These are phyloP conservation scores for Microctonus brassicae DNA, from an alignment of 2,888 invertebrate species.

Conservation along the genomic window DNA sequence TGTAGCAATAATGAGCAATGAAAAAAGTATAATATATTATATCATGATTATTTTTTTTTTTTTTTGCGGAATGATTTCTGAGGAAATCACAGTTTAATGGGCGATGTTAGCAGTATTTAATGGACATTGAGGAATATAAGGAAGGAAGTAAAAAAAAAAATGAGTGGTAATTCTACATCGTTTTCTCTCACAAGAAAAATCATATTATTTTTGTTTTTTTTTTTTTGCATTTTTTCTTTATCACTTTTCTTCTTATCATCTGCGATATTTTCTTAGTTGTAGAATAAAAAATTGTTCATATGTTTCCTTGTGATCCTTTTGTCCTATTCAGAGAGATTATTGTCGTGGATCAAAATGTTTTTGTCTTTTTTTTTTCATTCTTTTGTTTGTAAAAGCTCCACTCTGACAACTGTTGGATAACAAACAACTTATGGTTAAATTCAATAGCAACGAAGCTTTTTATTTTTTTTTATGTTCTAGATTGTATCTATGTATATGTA, in stretches of 20 bases:
- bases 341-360: too few species aligned
- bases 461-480: not conserved
- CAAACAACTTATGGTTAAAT: not conserved
- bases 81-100: not conserved
- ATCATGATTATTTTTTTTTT: not conserved
- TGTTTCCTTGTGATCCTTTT: too few species aligned
- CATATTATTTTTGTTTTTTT: too few species aligned
- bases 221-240: too few species aligned
- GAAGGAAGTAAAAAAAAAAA: slow-evolving; percentile 15
- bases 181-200: not conserved
- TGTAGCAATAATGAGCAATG: not conserved
- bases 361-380: too few species aligned
- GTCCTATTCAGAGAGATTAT: too few species aligned
- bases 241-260: too few species aligned
- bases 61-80: not conserved
- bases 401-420: not conserved
- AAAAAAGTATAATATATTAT: not conserved
- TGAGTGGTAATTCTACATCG: slow-evolving; percentile 12
- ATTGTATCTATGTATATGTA: not conserved
- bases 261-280: too few species aligned
- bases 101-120: not conserved
- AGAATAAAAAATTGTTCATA: too few species aligned
- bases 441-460: not conserved
- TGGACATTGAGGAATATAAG: not conserved
- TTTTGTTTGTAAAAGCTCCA: not conserved